phyloP scores from a whole-genome alignment of 2,888 invertebrate species.

The Flexamia atlantica region DNA sequence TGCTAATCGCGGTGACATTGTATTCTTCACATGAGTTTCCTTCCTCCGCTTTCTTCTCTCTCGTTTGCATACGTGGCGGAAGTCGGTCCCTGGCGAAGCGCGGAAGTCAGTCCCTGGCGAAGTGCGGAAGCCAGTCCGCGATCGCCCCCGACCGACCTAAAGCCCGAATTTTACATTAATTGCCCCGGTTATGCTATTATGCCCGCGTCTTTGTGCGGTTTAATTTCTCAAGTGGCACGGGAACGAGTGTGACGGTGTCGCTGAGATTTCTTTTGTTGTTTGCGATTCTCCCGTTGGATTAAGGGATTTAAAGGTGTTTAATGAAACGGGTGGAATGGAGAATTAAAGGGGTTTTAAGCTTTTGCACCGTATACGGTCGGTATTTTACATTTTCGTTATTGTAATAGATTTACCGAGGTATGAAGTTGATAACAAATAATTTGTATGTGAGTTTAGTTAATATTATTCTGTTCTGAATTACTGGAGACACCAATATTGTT shows the following conservation, averaged over 20 bases:
- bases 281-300: background rate
- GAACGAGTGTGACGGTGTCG: constrained; percentile 6
- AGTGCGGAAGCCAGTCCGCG: background rate
- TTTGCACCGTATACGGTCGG: too few species aligned
- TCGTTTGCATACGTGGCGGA: constrained; percentile 44
- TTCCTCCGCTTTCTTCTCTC: constrained; percentile 45
- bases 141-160: constrained; percentile 30
- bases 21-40: constrained; percentile 58
- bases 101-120: constrained; percentile 38
- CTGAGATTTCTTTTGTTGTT: constrained; percentile 13
- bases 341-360: too few species aligned
- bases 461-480: too few species aligned
- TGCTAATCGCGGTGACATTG: constrained; percentile 57
- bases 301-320: too few species aligned
- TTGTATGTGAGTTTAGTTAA: too few species aligned
- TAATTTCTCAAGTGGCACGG: constrained; percentile 48
- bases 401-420: too few species aligned
- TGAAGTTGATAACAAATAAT: too few species aligned
- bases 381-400: too few species aligned
- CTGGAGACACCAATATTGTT: too few species aligned
- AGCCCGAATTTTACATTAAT: constrained; percentile 52
- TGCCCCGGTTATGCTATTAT: constrained; percentile 42
- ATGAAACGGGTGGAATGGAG: too few species aligned
- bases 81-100: background rate
- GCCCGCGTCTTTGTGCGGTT: background rate